phyloP scores from a whole-genome alignment of 1,140 invertebrate species.

The Gryon sp. region DNA sequence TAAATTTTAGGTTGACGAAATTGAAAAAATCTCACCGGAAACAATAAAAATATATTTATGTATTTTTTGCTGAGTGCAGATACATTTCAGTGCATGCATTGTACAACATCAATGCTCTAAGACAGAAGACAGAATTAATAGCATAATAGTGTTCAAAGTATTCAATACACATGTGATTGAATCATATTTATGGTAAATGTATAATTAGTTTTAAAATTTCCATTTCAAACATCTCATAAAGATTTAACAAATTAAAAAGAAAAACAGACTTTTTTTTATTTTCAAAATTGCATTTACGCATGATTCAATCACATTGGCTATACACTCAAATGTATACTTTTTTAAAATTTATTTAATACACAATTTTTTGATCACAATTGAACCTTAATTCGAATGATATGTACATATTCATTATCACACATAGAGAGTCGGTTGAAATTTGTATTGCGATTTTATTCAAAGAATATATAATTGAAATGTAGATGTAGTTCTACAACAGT shows the following conservation, averaged over 20 bases:
- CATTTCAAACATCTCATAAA: too few relatives aligned
- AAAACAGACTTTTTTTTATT: too few relatives aligned
- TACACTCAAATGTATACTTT: constrained; percentile 1
- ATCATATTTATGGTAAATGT: too few relatives aligned
- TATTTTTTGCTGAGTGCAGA: too few relatives aligned
- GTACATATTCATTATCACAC: constrained; percentile 55
- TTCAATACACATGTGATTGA: constrained; percentile 5
- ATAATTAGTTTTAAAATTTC: not conserved
- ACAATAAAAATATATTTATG: too few relatives aligned
- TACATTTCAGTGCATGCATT: constrained; percentile 26
- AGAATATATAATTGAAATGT: constrained; percentile 1
- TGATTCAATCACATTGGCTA: constrained; percentile 12
- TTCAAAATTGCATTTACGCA: not conserved
- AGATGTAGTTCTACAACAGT: too few relatives aligned
- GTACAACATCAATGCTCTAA: constrained; percentile 31
- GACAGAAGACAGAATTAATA: constrained; percentile 17
- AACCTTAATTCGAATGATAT: constrained; percentile 54
- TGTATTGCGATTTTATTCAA: constrained; percentile 1
- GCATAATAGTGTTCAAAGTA: constrained; percentile 3
- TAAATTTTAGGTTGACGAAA: too few relatives aligned
- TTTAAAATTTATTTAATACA: not conserved
- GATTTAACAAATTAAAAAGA: too few relatives aligned
- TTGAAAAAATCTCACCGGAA: too few relatives aligned
- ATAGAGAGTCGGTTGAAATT: constrained; percentile 41
- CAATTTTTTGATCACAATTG: constrained; percentile 47